Percentiles rank a stretch among this genome's conserved stretches.
Conservation (phyloP, 1,140 invertebrate species). For the Ceratina japonica region DNA sequence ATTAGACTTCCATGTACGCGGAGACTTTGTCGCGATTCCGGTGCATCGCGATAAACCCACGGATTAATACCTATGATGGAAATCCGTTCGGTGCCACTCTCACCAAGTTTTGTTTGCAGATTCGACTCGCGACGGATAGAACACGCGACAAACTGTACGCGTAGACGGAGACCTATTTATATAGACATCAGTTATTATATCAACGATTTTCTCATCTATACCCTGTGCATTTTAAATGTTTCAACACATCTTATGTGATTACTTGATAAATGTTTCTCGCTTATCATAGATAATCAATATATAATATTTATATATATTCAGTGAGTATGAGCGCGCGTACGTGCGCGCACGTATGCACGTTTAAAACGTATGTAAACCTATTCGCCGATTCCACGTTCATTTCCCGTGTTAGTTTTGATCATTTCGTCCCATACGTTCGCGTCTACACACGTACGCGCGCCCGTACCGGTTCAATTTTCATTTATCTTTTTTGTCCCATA, state of each 20-base stretch:
- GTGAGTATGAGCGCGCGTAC: conserved; percentile 70
- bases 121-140: too few species aligned
- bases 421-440: not conserved
- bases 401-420: not conserved
- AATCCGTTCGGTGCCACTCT: too few species aligned
- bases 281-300: conserved; percentile 70
- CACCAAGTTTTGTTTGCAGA: too few species aligned
- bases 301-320: conserved; percentile 74
- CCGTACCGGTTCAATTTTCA: not conserved
- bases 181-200: conserved; percentile 79
- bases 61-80: too few species aligned
- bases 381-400: too few species aligned
- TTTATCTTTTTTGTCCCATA: conserved; percentile 34
- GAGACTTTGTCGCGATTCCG: too few species aligned
- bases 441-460: not conserved
- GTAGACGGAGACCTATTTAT: conserved; percentile 21
- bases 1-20: conserved; percentile 51
- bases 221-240: conserved; percentile 79
- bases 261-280: conserved; percentile 75
- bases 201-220: conserved; percentile 79
- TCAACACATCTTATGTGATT: conserved; percentile 77
- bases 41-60: too few species aligned
- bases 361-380: too few species aligned
- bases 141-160: too few species aligned
- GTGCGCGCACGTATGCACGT: conserved; percentile 55